Conservation (phyloP, 2,797 vertebrate species). For the Vultur gryphus region DNA sequence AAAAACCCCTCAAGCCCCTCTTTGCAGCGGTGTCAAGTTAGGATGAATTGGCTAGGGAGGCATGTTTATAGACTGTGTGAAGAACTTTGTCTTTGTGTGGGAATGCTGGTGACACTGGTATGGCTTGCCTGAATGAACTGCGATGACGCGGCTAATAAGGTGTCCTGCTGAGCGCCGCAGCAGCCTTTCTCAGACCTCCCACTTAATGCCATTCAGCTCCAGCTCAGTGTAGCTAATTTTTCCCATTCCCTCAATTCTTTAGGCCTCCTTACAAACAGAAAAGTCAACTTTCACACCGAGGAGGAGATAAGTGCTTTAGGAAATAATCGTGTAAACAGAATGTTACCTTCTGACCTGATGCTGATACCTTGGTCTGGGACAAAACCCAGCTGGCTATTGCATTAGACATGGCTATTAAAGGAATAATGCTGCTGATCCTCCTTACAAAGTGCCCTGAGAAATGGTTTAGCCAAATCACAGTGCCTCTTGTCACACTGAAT, state of each 20-base stretch:
- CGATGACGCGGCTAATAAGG: conserved; percentile 86
- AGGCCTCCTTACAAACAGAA: conserved; percentile 77
- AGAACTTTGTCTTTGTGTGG: conserved; percentile 90
- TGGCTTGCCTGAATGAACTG: conserved; percentile 89
- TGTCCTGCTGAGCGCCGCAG: conserved; percentile 71
- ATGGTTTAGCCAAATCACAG: conserved; percentile 74
- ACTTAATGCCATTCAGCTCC: conserved; percentile 86
- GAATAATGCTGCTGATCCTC: conserved; percentile 83
- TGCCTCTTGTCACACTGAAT: conserved; percentile 72
- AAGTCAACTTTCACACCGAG: conserved; percentile 88
- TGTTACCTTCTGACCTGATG: conserved; percentile 94
- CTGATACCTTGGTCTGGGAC: conserved; percentile 87
- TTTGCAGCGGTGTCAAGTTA: conserved; percentile 79
- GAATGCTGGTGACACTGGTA: conserved; percentile 88
- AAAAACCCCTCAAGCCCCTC: background rate
- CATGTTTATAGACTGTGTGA: conserved; percentile 94
- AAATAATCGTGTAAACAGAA: conserved; percentile 92
- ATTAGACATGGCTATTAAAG: conserved; percentile 93
- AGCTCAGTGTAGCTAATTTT: conserved; percentile 90
- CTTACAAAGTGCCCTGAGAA: conserved; percentile 72
- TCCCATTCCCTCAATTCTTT: conserved; percentile 81
- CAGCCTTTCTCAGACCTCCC: conserved; percentile 81
- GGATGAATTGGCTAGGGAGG: conserved; percentile 85
- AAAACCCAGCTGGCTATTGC: conserved; percentile 83
- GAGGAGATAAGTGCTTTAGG: conserved; percentile 90